These are phyloP conservation scores for Ormyrus labotus DNA, from an alignment of 2,888 invertebrate species.

Conservation along the genomic window DNA sequence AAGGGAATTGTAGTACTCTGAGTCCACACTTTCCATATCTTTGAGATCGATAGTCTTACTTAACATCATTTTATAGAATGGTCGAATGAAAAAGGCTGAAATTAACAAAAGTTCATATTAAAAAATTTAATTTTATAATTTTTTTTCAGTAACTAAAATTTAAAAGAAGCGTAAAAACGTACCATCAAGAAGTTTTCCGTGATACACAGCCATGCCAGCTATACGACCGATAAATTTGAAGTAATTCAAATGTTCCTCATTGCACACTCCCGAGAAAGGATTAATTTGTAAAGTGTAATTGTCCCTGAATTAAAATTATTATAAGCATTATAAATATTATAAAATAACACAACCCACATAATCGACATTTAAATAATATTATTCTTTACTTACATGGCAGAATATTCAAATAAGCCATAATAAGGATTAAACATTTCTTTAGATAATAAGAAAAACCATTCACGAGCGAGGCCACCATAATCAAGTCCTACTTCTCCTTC, in stretches of 20 bases:
- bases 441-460: conserved; percentile 99
- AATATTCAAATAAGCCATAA: conserved; percentile 99
- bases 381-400: conserved; percentile 88
- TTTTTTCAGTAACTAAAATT: conserved; percentile 6
- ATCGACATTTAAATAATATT: background rate
- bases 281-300: conserved; percentile 99
- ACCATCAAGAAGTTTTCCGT: conserved; percentile 98
- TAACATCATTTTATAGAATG: conserved; percentile 99
- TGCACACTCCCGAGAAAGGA: conserved; percentile 97
- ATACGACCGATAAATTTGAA: conserved; percentile 99
- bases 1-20: conserved; percentile 98
- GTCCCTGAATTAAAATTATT: conserved; percentile 81
- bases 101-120: conserved; percentile 52
- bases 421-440: conserved; percentile 99
- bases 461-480: conserved; percentile 96
- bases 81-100: conserved; percentile 98
- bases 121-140: background rate
- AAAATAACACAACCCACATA: background rate
- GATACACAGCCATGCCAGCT: conserved; percentile 99
- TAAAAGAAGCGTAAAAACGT: conserved; percentile 61
- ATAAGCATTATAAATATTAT: conserved; percentile 21
- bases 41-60: conserved; percentile 93
- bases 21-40: conserved; percentile 99
- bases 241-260: conserved; percentile 98
- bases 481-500: conserved; percentile 97